Percentiles rank a stretch among this genome's conserved stretches.
Conservation (phyloP, 2,888 invertebrate genomes). For the Theodoxus fluviatilis region DNA sequence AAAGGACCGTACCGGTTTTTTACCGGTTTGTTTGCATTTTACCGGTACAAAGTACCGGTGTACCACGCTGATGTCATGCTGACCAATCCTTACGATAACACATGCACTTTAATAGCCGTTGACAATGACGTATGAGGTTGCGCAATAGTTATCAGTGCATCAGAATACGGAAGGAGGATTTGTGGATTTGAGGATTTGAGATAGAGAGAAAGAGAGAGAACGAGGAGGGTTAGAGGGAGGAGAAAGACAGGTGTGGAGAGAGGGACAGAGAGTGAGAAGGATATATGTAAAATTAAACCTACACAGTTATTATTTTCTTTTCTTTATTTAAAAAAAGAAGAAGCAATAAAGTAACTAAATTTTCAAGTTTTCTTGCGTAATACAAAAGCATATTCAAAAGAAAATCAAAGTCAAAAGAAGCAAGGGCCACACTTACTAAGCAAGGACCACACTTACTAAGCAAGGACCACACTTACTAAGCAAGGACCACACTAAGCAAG, state of each 20-base stretch:
- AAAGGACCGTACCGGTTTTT: background rate
- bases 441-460: background rate
- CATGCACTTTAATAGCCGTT: too few relatives aligned
- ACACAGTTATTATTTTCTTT: too few relatives aligned
- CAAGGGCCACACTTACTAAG: background rate
- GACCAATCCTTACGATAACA: too few relatives aligned
- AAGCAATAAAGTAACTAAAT: background rate
- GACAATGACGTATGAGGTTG: too few relatives aligned
- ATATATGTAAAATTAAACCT: background rate
- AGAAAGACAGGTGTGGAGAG: background rate
- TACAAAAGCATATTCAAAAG: background rate
- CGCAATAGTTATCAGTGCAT: too few relatives aligned
- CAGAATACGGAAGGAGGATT: too few relatives aligned
- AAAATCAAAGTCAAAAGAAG: background rate
- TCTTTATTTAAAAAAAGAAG: background rate
- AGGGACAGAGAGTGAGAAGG: background rate
- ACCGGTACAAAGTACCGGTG: too few relatives aligned
- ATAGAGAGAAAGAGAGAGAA: slow-evolving; percentile 12
- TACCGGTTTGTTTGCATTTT: background rate
- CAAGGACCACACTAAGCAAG: background rate
- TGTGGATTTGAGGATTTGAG: background rate
- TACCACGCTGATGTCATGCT: too few relatives aligned
- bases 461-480: too few relatives aligned
- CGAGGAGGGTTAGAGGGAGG: background rate
- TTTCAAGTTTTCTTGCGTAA: too few relatives aligned